Evolutionary conservation across 2,888 invertebrate genomes (phyloP), one percentile per base, ranked within the genome.

Genomic region (Polietes domitor): DNA sequence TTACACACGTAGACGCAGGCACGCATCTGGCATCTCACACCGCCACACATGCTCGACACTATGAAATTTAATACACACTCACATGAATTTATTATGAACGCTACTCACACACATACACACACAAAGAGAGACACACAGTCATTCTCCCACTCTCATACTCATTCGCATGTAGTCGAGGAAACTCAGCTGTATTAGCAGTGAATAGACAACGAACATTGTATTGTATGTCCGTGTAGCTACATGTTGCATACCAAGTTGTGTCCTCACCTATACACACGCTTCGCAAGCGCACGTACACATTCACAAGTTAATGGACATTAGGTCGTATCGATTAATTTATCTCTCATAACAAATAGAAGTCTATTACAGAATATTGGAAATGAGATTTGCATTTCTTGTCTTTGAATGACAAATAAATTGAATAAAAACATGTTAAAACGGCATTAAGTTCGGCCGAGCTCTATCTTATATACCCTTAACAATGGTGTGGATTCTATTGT

Each of bases 1-100:
- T 2, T 26, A 58, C 21, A 53, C 5, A 24, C 15, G 55, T 10
- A 55, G 9, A 26, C 26, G 3, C 41, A 68, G 12, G 12, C 68
- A 68, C 68, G 12, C 43, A 41, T n/a, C n/a, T 37, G 41, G 3
- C 65, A 26, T 37, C 63, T 32, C 19, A 65, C 41, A 19, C 10
- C 24, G 24, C 2, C 12, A 12, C 21, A 43, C 24, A 68, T 21
- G 21, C 21, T 37, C 41, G 19, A 15, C 21, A 43, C 68, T 68
- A 24, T 43, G 24, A 21, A 21, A 43, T 43, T 68, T 68, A 43
- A 43, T 68, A 43, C 41, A 41, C 43, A 68, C 43, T 10, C 68
- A 21, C 43, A 68, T 68, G 68, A 21, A 68, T 68, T 43, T 43
- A 12, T n/a, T 24, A 43, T 41, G 68, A 65, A 65, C 10, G 10